phyloP scores from a whole-genome alignment of 2,888 invertebrate species.

The Scaptomyza cyrtandrae region DNA sequence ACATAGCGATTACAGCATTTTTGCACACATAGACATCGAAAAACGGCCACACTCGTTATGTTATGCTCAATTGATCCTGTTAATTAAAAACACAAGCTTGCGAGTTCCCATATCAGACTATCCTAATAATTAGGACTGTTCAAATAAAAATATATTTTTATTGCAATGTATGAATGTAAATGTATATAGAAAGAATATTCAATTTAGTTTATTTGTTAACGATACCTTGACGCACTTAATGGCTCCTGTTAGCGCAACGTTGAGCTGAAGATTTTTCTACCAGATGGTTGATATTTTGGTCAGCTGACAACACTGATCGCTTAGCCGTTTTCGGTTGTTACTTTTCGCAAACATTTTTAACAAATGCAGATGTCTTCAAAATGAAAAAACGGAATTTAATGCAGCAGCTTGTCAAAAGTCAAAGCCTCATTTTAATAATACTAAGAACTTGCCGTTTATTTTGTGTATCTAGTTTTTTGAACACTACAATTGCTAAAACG shows the following conservation, averaged over 20 bases:
- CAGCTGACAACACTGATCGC: constrained; percentile 9
- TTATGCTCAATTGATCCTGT: constrained; percentile 15
- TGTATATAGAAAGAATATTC: neutral
- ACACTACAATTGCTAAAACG: constrained; percentile 21
- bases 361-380: neutral
- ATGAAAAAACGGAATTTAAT: neutral
- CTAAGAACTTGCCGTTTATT: constrained; percentile 57
- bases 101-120: neutral
- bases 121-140: neutral
- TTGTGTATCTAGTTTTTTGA: constrained; percentile 35
- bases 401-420: neutral
- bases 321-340: neutral
- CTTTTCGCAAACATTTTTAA: neutral
- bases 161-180: neutral
- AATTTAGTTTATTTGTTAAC: neutral
- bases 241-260: constrained; percentile 22
- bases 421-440: constrained; percentile 36
- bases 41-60: constrained; percentile 24
- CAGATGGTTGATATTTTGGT: neutral
- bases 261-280: neutral
- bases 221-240: constrained; percentile 10
- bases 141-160: neutral
- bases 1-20: constrained; percentile 7
- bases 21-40: neutral
- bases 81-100: neutral